Percentiles rank a stretch among this genome's conserved stretches.
phyloP scores from a whole-genome alignment of 2,888 invertebrate species.

The Teleiodes luculella region DNA sequence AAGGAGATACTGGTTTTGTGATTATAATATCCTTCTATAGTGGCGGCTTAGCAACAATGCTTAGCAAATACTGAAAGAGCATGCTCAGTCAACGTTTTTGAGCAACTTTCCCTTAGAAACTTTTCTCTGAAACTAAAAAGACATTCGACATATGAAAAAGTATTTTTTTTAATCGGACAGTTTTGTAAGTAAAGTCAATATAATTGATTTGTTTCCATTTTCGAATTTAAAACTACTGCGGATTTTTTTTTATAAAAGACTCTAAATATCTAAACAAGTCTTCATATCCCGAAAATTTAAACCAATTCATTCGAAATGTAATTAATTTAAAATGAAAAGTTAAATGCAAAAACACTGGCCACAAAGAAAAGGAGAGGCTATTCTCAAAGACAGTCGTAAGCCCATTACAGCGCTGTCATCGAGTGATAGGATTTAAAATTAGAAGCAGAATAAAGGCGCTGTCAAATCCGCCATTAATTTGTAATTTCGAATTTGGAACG shows the following conservation, averaged over 20 bases:
- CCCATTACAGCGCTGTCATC: conserved; percentile 77
- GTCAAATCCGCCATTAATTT: conserved; percentile 76
- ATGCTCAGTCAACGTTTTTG: too few species aligned
- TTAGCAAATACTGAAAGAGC: too few species aligned
- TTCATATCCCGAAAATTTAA: too few species aligned
- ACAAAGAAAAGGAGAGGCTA: conserved; percentile 48
- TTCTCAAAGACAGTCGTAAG: conserved; percentile 63
- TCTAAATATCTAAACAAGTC: too few species aligned
- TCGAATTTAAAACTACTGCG: too few species aligned
- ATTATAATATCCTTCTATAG: too few species aligned
- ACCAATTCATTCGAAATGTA: too few species aligned
- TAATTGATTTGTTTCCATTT: not conserved
- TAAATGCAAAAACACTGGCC: conserved; percentile 21
- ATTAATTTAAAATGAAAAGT: conserved; percentile 36
- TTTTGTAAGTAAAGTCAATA: too few species aligned
- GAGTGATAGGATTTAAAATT: conserved; percentile 77
- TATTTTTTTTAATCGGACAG: not conserved
- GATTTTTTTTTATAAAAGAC: too few species aligned
- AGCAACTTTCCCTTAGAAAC: too few species aligned
- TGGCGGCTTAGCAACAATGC: too few species aligned
- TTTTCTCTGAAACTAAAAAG: too few species aligned
- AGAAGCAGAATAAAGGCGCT: conserved; percentile 75
- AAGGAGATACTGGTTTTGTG: not conserved
- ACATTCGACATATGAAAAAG: not conserved
- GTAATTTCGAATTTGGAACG: conserved; percentile 71